These are phyloP conservation scores for Argya squamiceps DNA, from an alignment of 2,797 vertebrate species.

Conservation along the genomic window DNA sequence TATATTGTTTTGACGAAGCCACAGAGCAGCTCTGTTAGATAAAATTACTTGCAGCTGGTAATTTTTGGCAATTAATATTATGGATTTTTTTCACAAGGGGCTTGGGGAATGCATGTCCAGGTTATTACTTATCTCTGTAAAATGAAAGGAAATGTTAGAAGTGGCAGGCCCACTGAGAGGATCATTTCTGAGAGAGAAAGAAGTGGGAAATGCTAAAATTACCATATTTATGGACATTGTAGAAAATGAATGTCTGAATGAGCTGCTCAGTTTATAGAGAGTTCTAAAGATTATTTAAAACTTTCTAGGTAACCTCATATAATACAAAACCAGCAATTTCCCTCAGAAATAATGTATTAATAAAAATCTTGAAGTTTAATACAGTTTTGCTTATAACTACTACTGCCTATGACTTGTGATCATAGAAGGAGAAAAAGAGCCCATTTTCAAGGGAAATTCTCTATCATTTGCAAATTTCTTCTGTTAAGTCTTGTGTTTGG, in stretches of 20 bases:
- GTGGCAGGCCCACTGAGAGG: constrained; percentile 61
- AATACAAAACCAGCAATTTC: neutral
- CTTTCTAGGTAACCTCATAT: neutral
- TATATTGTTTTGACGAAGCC: constrained; percentile 74
- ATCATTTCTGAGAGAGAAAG: constrained; percentile 77
- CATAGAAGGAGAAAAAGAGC: neutral
- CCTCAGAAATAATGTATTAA: neutral
- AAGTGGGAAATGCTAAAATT: constrained; percentile 91
- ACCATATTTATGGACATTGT: constrained; percentile 88
- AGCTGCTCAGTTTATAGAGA: constrained; percentile 34
- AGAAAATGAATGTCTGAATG: constrained; percentile 77
- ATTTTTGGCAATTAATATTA: constrained; percentile 83
- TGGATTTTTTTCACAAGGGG: constrained; percentile 77
- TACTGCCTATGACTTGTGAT: neutral
- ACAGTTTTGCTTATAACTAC: neutral
- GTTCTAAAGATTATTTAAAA: constrained; percentile 16
- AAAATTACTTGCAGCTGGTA: constrained; percentile 78
- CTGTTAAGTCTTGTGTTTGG: rapidly evolving
- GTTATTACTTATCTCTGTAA: constrained; percentile 68
- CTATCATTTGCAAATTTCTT: neutral
- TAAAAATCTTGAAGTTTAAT: neutral
- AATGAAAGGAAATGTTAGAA: constrained; percentile 72
- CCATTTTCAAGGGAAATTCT: neutral
- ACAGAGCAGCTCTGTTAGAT: constrained; percentile 76
- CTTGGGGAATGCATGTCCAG: constrained; percentile 61